Evolutionary conservation across 2,113 vertebrate genomes (phyloP), one percentile per base, ranked within the genome.

Genomic region (Paratilapia polleni): DNA sequence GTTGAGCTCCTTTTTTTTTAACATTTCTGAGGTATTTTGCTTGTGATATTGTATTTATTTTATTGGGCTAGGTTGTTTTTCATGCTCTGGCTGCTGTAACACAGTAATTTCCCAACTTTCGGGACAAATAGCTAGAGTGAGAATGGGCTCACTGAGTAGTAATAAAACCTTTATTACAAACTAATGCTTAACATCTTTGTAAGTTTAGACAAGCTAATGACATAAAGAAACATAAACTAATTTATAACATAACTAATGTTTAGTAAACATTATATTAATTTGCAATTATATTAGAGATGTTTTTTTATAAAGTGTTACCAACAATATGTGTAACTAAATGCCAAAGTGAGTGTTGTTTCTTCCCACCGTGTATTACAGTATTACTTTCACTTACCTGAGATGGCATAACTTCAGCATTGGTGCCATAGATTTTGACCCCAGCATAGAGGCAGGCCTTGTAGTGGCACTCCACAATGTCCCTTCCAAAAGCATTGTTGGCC

Each of bases 401-500:
- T 4, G 93, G 93, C 93, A 94, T 92, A 4, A 94, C 94, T 73
- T 95, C 94, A 75, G 93, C 94, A 15, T 95, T 94, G 66, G 91
- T 91, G 80, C 94, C 94, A 3, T 3, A 91, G 84, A 94, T 93
- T 8, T 93, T 91, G 20, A 95, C 4, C 5, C 94, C 93, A 1
- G 94, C 89, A 14, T 93, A 95, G 66, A 94, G 90, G 73, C 94
- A 94, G 78, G 93, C 93, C 74, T 93, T 94, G 87, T 95, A 94
- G 85, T 95, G 94, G 75, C 87, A 91, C 86, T 97, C 97, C 54
- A 97, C 94, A 0, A 98, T 95, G 64, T 98, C 97, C 0, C 97
- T 94, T 57, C 97, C 97, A 0, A 94, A 97, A 8, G 96, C 96
- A 38, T 93, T 94, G 75, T 97, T 93, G 2, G 97, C 95, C 22